Conservation (phyloP, 2,888 invertebrate genomes). For the Parnassius orleans region DNA sequence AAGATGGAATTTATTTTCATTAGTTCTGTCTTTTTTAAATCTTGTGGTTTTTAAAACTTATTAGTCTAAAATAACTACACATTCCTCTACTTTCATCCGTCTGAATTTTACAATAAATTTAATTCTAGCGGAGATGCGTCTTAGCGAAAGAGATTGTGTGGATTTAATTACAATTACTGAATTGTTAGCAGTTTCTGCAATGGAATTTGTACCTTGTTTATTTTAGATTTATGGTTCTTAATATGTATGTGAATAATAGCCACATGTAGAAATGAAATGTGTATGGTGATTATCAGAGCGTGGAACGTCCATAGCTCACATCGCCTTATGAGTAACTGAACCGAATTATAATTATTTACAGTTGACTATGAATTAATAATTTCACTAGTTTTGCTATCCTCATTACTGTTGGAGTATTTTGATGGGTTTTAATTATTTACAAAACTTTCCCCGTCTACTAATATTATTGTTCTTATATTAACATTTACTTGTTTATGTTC, state of each 20-base stretch:
- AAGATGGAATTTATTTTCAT: too few relatives aligned
- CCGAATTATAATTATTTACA: slow-evolving; percentile 69
- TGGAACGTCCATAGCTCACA: slow-evolving; percentile 59
- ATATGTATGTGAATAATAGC: slow-evolving; percentile 39
- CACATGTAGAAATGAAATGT: slow-evolving; percentile 73
- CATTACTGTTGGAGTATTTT: slow-evolving; percentile 16
- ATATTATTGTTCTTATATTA: background rate
- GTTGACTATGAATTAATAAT: slow-evolving; percentile 50
- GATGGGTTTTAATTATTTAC: slow-evolving; percentile 18
- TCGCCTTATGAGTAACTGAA: slow-evolving; percentile 65
- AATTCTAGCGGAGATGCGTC: slow-evolving; percentile 58
- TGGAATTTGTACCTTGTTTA: slow-evolving; percentile 54
- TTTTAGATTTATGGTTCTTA: slow-evolving; percentile 54
- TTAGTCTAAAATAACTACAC: slow-evolving; percentile 31
- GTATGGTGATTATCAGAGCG: slow-evolving; percentile 64
- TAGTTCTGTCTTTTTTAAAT: too few relatives aligned
- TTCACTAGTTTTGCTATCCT: slow-evolving; percentile 22
- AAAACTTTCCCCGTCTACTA: slow-evolving; percentile 12
- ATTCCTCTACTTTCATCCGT: slow-evolving; percentile 70
- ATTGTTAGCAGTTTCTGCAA: slow-evolving; percentile 38
- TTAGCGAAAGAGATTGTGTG: slow-evolving; percentile 52
- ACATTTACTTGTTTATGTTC: background rate
- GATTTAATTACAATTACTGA: slow-evolving; percentile 61
- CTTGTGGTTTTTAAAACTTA: background rate
- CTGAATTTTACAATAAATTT: slow-evolving; percentile 61